Percentiles rank a stretch among this genome's conserved stretches.
Conservation (phyloP, 2,888 invertebrate species). For the Plutella xylostella region DNA sequence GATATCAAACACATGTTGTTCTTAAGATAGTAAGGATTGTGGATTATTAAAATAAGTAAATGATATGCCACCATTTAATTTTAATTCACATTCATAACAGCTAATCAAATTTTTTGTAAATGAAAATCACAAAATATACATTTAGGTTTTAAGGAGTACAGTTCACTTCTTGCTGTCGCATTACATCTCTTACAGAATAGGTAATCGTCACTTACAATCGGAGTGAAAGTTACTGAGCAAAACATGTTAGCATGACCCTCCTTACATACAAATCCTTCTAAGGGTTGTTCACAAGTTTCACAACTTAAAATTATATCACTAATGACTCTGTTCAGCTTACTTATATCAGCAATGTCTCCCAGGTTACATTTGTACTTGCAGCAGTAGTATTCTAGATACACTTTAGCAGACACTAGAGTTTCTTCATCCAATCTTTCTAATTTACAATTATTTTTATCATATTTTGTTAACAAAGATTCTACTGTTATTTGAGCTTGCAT, state of each 20-base stretch:
- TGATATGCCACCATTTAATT: no score
- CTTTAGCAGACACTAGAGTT: conserved; percentile 29
- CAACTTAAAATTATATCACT: conserved; percentile 24
- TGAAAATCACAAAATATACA: conserved; percentile 51
- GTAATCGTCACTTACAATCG: conserved; percentile 38
- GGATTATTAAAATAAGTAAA: no score
- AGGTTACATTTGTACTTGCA: conserved; percentile 29
- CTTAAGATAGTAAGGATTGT: no score
- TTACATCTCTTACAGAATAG: conserved; percentile 40
- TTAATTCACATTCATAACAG: no score
- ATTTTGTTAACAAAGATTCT: conserved; percentile 23
- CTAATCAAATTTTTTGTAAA: conserved; percentile 20
- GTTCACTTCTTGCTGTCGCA: conserved; percentile 32
- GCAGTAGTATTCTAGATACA: conserved; percentile 38
- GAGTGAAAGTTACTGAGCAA: conserved; percentile 46
- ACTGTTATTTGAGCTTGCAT: conserved; percentile 32
- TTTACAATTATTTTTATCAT: conserved; percentile 16
- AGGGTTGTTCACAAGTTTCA: conserved; percentile 42
- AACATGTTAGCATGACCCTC: conserved; percentile 44
- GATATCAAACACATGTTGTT: no score
- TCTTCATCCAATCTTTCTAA: conserved; percentile 29
- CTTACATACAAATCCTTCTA: conserved; percentile 37
- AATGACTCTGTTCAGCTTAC: conserved; percentile 19
- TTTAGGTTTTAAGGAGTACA: conserved; percentile 26
- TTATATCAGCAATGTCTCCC: conserved; percentile 21